Evolutionary conservation across 2,888 invertebrate species (phyloP).

Genomic region (Tuta absoluta): DNA sequence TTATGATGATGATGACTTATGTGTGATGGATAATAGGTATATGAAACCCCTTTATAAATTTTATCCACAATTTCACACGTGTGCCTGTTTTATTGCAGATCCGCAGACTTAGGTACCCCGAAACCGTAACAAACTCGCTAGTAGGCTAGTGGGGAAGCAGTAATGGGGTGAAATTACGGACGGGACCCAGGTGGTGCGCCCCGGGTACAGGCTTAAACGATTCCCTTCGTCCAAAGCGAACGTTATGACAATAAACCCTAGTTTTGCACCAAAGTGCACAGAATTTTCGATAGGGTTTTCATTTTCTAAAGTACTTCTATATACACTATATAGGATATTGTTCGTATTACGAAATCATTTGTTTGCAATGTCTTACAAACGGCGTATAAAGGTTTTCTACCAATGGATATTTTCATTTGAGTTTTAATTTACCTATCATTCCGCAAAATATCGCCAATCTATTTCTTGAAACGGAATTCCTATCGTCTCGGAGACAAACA

Average conservation of each 20-base stretch:
- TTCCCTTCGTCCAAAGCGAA: conserved; percentile 55
- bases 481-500: no score
- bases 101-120: neutral
- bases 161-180: conserved; percentile 55
- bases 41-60: no score
- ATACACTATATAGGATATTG: neutral
- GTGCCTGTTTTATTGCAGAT: neutral
- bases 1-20: no score
- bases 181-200: conserved; percentile 63
- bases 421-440: no score
- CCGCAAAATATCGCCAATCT: no score
- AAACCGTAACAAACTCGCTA: conserved; percentile 14
- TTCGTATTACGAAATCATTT: no score
- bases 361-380: no score
- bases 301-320: neutral
- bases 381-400: no score
- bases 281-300: conserved; percentile 27
- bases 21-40: no score
- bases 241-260: conserved; percentile 59
- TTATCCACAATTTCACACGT: no score
- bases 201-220: conserved; percentile 65
- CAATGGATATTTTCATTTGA: no score
- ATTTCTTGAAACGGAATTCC: no score
- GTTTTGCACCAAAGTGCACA: conserved; percentile 46
- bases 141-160: conserved; percentile 20